Percentiles rank a stretch among this genome's conserved stretches.
These are phyloP conservation scores for Aphis gossypii DNA, from an alignment of 1,140 invertebrate species.

Conservation along the genomic window DNA sequence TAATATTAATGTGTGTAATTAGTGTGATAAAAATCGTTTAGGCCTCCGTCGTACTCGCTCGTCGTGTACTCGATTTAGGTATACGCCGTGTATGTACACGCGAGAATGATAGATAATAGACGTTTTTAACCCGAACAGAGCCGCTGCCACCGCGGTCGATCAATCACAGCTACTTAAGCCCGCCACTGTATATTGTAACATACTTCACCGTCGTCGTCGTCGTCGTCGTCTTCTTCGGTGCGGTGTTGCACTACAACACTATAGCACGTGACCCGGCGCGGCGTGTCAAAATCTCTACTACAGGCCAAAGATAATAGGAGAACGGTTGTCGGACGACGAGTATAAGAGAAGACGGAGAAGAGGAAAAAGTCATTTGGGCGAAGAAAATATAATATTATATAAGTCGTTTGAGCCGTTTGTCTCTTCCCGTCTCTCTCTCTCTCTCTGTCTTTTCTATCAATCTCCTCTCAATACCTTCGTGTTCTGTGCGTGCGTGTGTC, in stretches of 20 bases:
- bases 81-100: not conserved
- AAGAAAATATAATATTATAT: not conserved
- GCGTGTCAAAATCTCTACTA: not conserved
- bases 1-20: conserved; percentile 1
- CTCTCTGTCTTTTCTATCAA: too few relatives aligned
- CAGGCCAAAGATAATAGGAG: not conserved
- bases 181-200: not conserved
- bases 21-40: conserved; percentile 6
- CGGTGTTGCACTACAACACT: not conserved
- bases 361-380: conserved; percentile 2
- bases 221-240: not conserved
- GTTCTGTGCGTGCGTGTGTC: not conserved
- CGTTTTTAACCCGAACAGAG: not conserved
- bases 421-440: not conserved
- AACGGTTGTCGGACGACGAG: not conserved
- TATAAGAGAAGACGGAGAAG: not conserved
- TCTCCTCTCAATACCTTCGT: not conserved
- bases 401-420: not conserved
- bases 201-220: too few relatives aligned
- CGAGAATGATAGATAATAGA: not conserved
- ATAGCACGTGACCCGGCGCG: not conserved
- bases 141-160: not conserved
- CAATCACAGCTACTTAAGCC: conserved; percentile 18
- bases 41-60: not conserved
- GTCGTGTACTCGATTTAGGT: not conserved